Evolutionary conservation across 2,888 invertebrate genomes (phyloP).

Genomic region (Drosophila algonquin): DNA sequence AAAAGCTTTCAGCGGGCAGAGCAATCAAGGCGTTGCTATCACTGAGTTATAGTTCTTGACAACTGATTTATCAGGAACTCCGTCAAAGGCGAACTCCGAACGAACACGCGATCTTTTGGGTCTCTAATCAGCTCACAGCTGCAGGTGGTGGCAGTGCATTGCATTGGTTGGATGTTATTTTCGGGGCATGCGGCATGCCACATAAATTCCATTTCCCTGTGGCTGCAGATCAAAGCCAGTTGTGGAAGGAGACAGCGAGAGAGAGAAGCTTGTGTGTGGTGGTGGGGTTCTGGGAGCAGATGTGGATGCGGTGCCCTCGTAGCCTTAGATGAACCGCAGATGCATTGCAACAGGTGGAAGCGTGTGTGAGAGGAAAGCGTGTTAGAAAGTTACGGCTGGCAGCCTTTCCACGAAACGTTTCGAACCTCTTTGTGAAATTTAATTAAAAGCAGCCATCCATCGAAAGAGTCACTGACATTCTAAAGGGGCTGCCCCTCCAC

Average conservation of each 20-base stretch:
- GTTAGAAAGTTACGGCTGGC: slow-evolving; percentile 48
- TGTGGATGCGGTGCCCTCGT: slow-evolving; percentile 28
- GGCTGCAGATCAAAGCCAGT: slow-evolving; percentile 69
- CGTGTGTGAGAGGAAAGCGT: slow-evolving; percentile 5
- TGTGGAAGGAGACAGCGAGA: neutral
- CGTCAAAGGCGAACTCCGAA: slow-evolving; percentile 7
- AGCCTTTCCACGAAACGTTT: slow-evolving; percentile 38
- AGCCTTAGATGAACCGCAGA: slow-evolving; percentile 37
- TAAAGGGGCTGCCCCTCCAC: no score
- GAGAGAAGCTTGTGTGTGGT: neutral
- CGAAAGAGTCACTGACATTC: slow-evolving; percentile 47
- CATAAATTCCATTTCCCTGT: slow-evolving; percentile 64
- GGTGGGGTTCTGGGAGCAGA: slow-evolving; percentile 27
- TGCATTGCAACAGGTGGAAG: slow-evolving; percentile 52
- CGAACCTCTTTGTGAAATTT: slow-evolving; percentile 53
- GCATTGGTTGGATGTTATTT: slow-evolving; percentile 17
- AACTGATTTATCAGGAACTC: slow-evolving; percentile 64
- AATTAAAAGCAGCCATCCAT: slow-evolving; percentile 53
- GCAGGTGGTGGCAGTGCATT: slow-evolving; percentile 45
- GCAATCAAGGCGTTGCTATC: slow-evolving; percentile 23
- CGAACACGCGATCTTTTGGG: slow-evolving; percentile 42
- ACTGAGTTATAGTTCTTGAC: slow-evolving; percentile 52
- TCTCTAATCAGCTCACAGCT: slow-evolving; percentile 58
- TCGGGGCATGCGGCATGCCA: slow-evolving; percentile 48
- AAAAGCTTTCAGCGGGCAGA: slow-evolving; percentile 62